Evolutionary conservation across 2,113 vertebrate species (phyloP), one percentile per base, ranked within the genome.

Genomic region (Pholis gunnellus): DNA sequence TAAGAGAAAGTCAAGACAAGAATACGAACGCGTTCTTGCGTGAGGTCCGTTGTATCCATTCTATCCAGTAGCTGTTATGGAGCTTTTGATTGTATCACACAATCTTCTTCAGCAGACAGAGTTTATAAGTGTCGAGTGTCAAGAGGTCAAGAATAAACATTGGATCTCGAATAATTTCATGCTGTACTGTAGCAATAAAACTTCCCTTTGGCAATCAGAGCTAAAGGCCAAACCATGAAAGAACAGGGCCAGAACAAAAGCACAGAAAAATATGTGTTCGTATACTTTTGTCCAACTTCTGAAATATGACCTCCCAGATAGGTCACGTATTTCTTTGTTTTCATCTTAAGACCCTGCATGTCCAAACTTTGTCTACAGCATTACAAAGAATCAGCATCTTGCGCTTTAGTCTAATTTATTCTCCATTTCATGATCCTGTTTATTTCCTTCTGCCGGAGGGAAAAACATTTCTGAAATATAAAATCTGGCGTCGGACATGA

Each of bases 401-500:
- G 31, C n/a, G 59, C 11, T 14, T 75, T 50, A 29, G 13, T 60
- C 31, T 27, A 10, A 66, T 34, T 50, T 68, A 56, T 69, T 66
- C 67, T 31, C 38, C 64, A 29, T 80, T 77, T 54, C 38, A 59
- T 57, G 10, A 50, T 60, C 25, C 22, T 14, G 4, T 77, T 73
- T 72, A 52, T 66, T 84, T 29, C 34, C 8, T 66, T 63, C 59
- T 48, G n/a, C 48, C 44, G 50, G 56, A 27, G 14, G 17, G n/a
- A 48, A 68, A 42, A 38, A 31, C 17, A 54, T 71, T 84, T 60
- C 4, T 13, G 14, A 17, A 27, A 40, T 40, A 71, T 31, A 74
- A 70, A 69, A 67, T 20, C 61, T 72, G 63, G 66, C 71, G 63
- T 66, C 50, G 48, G 60, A 75, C 57, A 78, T 78, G 56, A 79